These are phyloP conservation scores for Accipiter cooperii DNA, from an alignment of 2,113 vertebrate species.

Conservation along the genomic window DNA sequence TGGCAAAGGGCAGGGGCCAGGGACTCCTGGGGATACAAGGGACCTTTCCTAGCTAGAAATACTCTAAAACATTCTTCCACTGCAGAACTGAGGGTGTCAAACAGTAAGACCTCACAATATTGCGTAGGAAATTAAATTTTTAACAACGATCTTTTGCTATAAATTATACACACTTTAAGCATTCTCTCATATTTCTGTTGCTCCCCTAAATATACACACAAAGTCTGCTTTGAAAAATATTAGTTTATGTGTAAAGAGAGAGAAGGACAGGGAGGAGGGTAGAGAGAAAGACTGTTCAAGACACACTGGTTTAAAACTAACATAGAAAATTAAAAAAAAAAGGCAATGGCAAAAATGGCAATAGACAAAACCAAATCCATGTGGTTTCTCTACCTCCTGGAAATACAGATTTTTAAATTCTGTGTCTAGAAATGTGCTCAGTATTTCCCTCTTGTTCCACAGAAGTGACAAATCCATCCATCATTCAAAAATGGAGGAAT, in stretches of 20 bases:
- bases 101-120: neutral
- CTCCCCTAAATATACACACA: neutral
- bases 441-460: neutral
- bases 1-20: neutral
- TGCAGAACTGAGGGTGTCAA: neutral
- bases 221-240: neutral
- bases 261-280: neutral
- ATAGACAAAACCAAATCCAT: neutral
- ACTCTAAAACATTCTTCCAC: neutral
- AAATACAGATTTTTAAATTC: neutral
- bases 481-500: neutral
- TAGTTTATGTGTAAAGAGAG: neutral
- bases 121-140: neutral
- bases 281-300: neutral
- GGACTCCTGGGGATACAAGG: neutral
- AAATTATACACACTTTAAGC: neutral
- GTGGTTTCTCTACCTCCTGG: neutral
- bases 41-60: neutral
- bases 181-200: neutral
- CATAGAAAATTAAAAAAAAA: neutral
- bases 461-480: neutral
- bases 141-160: neutral
- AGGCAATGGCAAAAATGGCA: neutral
- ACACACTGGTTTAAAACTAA: neutral
- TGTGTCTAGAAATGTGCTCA: neutral